Base-by-base conservation (phyloP, 2,888 invertebrate species). In the Drosophila planitibia region DNA sequence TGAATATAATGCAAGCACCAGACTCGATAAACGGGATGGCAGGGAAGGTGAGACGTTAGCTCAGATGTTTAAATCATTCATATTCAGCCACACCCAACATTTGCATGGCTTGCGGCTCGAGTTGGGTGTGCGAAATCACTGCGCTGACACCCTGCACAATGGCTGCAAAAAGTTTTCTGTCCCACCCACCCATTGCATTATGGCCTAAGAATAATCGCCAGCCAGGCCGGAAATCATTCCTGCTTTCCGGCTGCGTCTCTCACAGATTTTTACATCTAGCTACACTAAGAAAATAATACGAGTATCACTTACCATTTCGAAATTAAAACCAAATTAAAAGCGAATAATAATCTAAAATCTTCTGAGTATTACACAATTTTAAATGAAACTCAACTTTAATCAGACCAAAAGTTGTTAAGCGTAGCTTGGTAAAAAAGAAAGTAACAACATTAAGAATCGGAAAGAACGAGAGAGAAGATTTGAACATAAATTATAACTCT, bases 31-130 rank as follows among this genome's bases (percentile, higher is more conserved):
- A 4, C 30, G 41, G 3, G 6, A 1, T 12, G 35, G 2, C 2
- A 33, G 30, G 37, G 30, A 47, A 28, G 33, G 32, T 47, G 70
- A 12, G 44, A 37, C 32, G 66, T 35, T 49, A 30, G 70, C 59
- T 70, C 70, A 69, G 69, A 70, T 74, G 79, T 47, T 81, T 82
- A 85, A 83, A 81, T 83, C 83, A 82, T 83, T 82, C 81, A 82
- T 78, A 65, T 81, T 72, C 76, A 71, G 66, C 51, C 52, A 67
- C 66, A 67, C 49, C 77, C 69, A 59, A 22, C 30, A 51, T 60
- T 64, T 54, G 35, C n/a, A 12, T 37, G 30, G 55, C n/a, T 39
- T 52, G 61, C 14, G 35, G 57, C 14, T 57, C 16, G 39, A 57
- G 39, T 57, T 57, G 35, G 44, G 35, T 33, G 41, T 32, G 44